Base-by-base conservation (phyloP, 2,888 invertebrate genomes). In the Sinohyriopsis cumingii region DNA sequence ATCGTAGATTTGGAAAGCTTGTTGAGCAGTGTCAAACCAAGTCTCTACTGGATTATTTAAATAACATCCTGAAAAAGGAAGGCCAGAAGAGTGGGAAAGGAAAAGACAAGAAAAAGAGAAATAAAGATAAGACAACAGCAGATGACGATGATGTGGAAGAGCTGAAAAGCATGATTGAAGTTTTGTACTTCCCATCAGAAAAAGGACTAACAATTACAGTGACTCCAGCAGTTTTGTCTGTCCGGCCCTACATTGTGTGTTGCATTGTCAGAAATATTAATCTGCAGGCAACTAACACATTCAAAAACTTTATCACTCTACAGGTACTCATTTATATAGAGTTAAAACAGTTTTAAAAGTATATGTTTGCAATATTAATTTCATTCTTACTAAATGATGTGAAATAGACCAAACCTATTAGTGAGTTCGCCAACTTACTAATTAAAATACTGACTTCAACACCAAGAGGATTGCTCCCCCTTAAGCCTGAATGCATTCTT, bases 271-370 rank as follows among this genome's bases (percentile, higher is more conserved):
- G 91, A 68, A 92, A 93, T 78, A 80, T 95, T 19, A 89, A 91
- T 59, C 93, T 95, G 79, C 75, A 79, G 20, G 92, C 91, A 1
- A 92, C 93, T 33, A 91, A 90, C n/a, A 84, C 86, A 73, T 93
- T 94, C 77, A 95, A 94, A 87, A 93, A 93, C 87, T 95, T 95
- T 82, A 94, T 95, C 75, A 93, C 94, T 84, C 85, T 95, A 83
- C 95, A 92, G 88, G 91, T 90, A 83, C 62, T 53, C 24, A n/a
- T 45, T 45, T 12, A 45, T 45, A 15, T 12, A 33, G 9, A 45
- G 45, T 45, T 33, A 33, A 33, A 33, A 33, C 33, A 33, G 1
- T 33, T 45, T 45, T 45, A 45, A 45, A 33, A 22, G 20, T 6
- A 33, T 45, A 5, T 25, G 25, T 22, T 20, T 6, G 12, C 15